phyloP scores from a whole-genome alignment of 2,113 vertebrate species.

The Ia io region DNA sequence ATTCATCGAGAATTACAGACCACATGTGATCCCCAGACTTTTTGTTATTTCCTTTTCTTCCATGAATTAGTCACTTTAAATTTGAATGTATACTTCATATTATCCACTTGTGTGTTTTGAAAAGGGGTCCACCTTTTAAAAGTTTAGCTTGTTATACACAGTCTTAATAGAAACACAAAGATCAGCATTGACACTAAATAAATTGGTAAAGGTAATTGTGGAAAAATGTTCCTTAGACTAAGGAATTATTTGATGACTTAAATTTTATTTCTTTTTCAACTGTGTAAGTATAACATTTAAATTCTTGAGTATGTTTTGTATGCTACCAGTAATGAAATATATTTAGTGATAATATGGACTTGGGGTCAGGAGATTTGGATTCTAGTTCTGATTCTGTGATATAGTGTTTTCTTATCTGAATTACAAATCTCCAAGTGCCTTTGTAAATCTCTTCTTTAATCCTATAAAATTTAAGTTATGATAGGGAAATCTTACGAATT shows the following conservation, averaged over 20 bases:
- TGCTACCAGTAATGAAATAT: slow-evolving; percentile 18
- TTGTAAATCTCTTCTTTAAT: not conserved
- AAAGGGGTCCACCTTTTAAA: slow-evolving; percentile 14
- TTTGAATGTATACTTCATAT: not conserved
- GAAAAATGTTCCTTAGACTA: slow-evolving; percentile 37
- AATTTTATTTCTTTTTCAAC: not conserved
- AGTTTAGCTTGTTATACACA: not conserved
- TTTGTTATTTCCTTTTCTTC: not conserved
- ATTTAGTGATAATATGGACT: not conserved
- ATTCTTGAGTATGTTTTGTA: not conserved
- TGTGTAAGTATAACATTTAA: not conserved
- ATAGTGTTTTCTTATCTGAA: not conserved
- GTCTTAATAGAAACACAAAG: not conserved
- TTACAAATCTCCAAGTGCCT: not conserved
- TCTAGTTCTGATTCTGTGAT: not conserved
- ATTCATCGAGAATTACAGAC: not conserved
- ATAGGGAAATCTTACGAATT: not conserved
- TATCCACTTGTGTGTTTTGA: not conserved
- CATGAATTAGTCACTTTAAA: slow-evolving; percentile 24
- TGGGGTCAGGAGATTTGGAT: not conserved
- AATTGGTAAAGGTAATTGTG: slow-evolving; percentile 26
- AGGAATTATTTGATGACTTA: slow-evolving; percentile 6
- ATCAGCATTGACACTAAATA: not conserved
- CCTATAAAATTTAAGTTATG: not conserved
- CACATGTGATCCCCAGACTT: not conserved